Conservation (phyloP, 2,113 vertebrate genomes). For the Rana temporaria region DNA sequence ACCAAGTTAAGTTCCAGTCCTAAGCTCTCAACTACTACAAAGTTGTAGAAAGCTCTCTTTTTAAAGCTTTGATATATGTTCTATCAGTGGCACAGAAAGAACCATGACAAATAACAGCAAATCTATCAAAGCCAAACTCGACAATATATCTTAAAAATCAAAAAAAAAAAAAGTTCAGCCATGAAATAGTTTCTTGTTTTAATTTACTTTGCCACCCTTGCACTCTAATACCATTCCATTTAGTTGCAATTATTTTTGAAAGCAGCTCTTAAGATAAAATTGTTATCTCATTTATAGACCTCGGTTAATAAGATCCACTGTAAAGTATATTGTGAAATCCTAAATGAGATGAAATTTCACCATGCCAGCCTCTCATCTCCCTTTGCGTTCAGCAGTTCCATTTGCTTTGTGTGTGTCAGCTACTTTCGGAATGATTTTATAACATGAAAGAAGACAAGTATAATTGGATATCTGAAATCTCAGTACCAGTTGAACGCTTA, state of each 20-base stretch:
- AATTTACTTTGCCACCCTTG: conserved; percentile 50
- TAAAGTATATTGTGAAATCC: conserved; percentile 42
- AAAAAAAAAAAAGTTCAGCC: conserved; percentile 9
- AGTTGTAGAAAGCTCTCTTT: too few relatives aligned
- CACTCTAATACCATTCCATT: conserved; percentile 50
- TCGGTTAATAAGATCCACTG: conserved; percentile 50
- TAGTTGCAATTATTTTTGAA: conserved; percentile 53
- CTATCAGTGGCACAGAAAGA: background rate
- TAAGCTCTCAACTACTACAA: too few relatives aligned
- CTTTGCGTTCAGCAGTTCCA: background rate
- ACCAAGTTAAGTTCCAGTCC: background rate
- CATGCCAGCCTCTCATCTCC: background rate
- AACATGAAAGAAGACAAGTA: conserved; percentile 44
- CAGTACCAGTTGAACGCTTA: conserved; percentile 49
- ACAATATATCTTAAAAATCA: background rate
- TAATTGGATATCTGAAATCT: conserved; percentile 53
- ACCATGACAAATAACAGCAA: conserved; percentile 2
- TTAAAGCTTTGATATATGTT: background rate
- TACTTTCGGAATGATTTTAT: conserved; percentile 39
- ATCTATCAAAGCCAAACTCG: background rate
- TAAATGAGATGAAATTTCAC: conserved; percentile 48
- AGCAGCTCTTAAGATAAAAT: conserved; percentile 52
- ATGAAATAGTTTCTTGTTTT: conserved; percentile 34
- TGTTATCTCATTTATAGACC: conserved; percentile 48
- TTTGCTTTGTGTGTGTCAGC: conserved; percentile 52